Conservation (phyloP, 2,113 vertebrate species). For the Diphyllodes magnificus region DNA sequence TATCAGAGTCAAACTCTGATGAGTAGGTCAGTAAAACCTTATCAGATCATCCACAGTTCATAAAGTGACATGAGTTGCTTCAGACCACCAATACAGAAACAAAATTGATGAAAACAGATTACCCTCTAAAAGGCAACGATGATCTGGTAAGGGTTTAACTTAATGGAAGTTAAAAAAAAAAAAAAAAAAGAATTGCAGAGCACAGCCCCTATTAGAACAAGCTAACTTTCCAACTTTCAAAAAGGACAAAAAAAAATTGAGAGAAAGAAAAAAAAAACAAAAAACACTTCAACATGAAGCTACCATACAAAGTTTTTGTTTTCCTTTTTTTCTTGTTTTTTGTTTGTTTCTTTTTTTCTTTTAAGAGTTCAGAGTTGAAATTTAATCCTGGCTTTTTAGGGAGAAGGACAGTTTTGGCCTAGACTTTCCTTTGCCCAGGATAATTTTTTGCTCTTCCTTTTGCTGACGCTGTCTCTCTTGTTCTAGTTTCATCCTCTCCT, state of each 20-base stretch:
- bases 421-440: constrained; percentile 98
- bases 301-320: constrained; percentile 81
- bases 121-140: constrained; percentile 58
- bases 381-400: constrained; percentile 93
- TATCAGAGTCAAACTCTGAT: constrained; percentile 72
- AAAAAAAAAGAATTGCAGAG: constrained; percentile 71
- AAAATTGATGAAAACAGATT: constrained; percentile 59
- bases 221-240: constrained; percentile 78
- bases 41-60: constrained; percentile 70
- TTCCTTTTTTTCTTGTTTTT: constrained; percentile 28
- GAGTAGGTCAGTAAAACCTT: constrained; percentile 72
- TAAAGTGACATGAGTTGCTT: constrained; percentile 53
- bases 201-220: constrained; percentile 85
- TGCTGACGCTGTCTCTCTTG: constrained; percentile 98
- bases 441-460: constrained; percentile 99
- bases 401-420: constrained; percentile 97
- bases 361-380: constrained; percentile 75
- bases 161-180: constrained; percentile 53
- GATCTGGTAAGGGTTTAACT: constrained; percentile 78
- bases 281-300: constrained; percentile 94
- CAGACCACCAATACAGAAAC: constrained; percentile 58
- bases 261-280: background rate
- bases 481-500: constrained; percentile 99
- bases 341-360: constrained; percentile 39
- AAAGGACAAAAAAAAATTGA: constrained; percentile 27